Percentiles rank a stretch among this genome's conserved stretches.
Evolutionary conservation across 2,888 invertebrate species (phyloP).

Genomic region (Ochlodes sylvanus): DNA sequence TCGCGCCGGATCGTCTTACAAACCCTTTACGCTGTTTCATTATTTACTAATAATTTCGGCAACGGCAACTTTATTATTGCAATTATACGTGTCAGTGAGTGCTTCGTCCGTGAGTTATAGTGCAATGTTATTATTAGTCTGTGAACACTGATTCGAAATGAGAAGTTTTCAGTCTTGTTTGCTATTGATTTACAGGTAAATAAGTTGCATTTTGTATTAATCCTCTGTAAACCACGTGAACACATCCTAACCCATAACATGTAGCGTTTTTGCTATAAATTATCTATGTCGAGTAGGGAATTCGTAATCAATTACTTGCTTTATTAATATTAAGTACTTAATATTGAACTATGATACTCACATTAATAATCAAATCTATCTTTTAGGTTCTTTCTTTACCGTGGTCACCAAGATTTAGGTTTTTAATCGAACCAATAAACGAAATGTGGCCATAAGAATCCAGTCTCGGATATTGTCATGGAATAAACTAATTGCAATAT

Average conservation of each 20-base stretch:
- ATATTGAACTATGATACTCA: no score
- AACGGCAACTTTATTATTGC: not conserved
- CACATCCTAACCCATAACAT: no score
- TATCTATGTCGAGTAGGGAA: no score
- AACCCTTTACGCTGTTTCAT: slow-evolving; percentile 48
- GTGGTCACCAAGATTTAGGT: no score
- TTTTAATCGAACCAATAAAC: no score
- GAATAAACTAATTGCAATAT: not conserved
- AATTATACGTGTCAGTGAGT: slow-evolving; percentile 37
- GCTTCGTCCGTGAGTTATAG: slow-evolving; percentile 7
- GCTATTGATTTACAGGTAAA: slow-evolving; percentile 71
- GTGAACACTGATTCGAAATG: slow-evolving; percentile 56
- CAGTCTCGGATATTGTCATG: no score
- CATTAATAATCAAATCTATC: no score
- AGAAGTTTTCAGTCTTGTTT: slow-evolving; percentile 74
- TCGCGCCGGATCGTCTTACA: slow-evolving; percentile 68
- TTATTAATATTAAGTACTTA: no score
- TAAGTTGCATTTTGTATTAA: not conserved
- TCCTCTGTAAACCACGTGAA: not conserved
- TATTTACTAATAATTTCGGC: slow-evolving; percentile 40
- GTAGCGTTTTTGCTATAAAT: not conserved
- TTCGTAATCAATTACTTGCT: no score
- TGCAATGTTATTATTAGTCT: slow-evolving; percentile 36
- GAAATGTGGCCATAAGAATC: no score
- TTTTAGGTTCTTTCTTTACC: no score